phyloP scores from a whole-genome alignment of 2,888 invertebrate genomes.

The Hymenopus coronatus region DNA sequence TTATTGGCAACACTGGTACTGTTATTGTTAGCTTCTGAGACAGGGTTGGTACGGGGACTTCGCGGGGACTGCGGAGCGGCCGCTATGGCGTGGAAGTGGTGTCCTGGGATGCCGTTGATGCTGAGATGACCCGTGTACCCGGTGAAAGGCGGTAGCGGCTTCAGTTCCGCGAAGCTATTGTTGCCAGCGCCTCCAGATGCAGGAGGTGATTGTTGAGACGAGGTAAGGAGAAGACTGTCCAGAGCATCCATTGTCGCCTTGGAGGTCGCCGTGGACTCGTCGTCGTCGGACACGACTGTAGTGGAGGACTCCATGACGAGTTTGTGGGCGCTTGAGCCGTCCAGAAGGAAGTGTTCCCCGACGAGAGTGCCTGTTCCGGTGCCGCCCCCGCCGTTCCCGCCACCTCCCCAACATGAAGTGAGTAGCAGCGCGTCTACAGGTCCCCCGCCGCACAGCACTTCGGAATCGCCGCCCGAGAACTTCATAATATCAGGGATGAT shows the following conservation, averaged over 20 bases:
- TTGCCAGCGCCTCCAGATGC: conserved; percentile 46
- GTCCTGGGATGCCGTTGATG: conserved; percentile 84
- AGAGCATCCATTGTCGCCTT: conserved; percentile 63
- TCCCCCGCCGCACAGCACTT: conserved; percentile 38
- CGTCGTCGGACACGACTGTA: conserved; percentile 23
- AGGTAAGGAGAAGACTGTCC: conserved; percentile 61
- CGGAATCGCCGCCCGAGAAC: conserved; percentile 41
- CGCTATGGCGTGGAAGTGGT: conserved; percentile 83
- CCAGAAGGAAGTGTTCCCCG: conserved; percentile 39
- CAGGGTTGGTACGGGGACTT: conserved; percentile 39
- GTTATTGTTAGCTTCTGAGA: conserved; percentile 40
- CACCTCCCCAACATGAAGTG: conserved; percentile 64
- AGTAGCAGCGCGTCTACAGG: conserved; percentile 67
- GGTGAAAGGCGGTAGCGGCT: conserved; percentile 82
- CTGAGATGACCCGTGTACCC: conserved; percentile 82
- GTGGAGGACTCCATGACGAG: conserved; percentile 38
- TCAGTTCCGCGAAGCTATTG: conserved; percentile 74
- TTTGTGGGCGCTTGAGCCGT: conserved; percentile 40
- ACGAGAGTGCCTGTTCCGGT: conserved; percentile 43
- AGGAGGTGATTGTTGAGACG: conserved; percentile 40
- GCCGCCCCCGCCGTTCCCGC: conserved; percentile 51
- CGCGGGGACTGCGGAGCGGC: conserved; percentile 43
- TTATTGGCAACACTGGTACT: conserved; percentile 35
- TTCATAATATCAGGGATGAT: conserved; percentile 38
- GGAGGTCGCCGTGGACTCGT: conserved; percentile 41